Conservation (phyloP, 2,113 vertebrate genomes). For the Aramus guarauna region DNA sequence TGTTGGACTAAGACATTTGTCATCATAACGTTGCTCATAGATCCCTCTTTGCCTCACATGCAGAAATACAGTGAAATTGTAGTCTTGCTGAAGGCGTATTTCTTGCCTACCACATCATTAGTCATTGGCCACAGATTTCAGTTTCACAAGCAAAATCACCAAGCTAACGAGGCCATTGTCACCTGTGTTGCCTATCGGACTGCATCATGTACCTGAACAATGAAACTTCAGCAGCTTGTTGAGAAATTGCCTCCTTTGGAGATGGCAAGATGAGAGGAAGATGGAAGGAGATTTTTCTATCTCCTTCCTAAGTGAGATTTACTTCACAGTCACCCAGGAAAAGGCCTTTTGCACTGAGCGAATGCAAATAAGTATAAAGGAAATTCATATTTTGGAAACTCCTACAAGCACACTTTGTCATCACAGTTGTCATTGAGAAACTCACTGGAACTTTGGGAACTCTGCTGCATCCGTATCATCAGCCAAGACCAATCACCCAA, state of each 20-base stretch:
- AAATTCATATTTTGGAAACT: not conserved
- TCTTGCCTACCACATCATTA: not conserved
- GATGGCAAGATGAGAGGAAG: not conserved
- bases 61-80: not conserved
- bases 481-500: constrained; percentile 32
- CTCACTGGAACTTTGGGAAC: not conserved
- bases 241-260: not conserved
- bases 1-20: not conserved
- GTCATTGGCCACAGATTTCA: not conserved
- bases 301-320: not conserved
- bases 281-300: not conserved
- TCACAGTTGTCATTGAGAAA: not conserved
- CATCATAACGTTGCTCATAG: not conserved
- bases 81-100: not conserved
- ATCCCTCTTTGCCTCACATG: not conserved
- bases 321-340: not conserved
- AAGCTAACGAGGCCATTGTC: accelerated
- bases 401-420: not conserved
- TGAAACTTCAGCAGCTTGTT: not conserved
- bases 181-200: not conserved
- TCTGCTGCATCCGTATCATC: not conserved
- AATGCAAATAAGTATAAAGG: not conserved
- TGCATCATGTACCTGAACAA: not conserved
- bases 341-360: not conserved
- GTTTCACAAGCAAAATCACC: not conserved